phyloP scores from a whole-genome alignment of 2,797 vertebrate species.

The Alfaro cultratus region DNA sequence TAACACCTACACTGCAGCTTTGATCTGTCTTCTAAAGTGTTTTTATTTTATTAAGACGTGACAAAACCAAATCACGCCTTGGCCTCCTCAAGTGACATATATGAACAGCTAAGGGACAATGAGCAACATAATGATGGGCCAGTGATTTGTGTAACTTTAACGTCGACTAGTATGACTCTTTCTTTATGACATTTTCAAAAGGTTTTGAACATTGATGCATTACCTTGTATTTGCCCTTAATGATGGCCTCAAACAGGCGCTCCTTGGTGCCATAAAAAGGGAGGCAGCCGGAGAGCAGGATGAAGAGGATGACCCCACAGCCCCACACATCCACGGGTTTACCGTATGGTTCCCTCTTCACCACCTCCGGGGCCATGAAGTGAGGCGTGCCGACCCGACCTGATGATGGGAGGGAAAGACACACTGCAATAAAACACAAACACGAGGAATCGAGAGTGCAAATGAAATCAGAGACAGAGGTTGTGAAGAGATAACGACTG shows the following conservation, averaged over 20 bases:
- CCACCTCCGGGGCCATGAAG: slow-evolving; percentile 99
- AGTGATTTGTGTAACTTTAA: not conserved
- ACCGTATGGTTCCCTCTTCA: slow-evolving; percentile 97
- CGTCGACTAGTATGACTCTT: not conserved
- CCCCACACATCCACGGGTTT: slow-evolving; percentile 99
- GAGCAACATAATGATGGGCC: not conserved
- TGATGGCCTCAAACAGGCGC: slow-evolving; percentile 96
- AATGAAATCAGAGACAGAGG: not conserved
- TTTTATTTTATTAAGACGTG: not conserved
- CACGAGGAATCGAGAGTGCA: not conserved
- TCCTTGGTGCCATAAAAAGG: slow-evolving; percentile 99
- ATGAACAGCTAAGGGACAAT: not conserved
- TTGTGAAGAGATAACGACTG: not conserved
- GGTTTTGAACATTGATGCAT: not conserved
- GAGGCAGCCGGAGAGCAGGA: slow-evolving; percentile 95
- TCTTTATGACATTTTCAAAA: not conserved
- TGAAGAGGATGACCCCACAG: slow-evolving; percentile 98
- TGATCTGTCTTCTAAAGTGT: not conserved
- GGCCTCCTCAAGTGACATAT: not conserved
- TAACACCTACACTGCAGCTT: not conserved
- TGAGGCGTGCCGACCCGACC: slow-evolving; percentile 97
- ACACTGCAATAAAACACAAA: not conserved
- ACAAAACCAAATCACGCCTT: not conserved
- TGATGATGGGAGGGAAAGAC: slow-evolving; percentile 48
- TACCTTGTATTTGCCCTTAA: slow-evolving; percentile 99